A percentile compares a stretch with the other conserved stretches of the same genome.
phyloP scores from a whole-genome alignment of 1,140 invertebrate species.

The Drosophila sproati region DNA sequence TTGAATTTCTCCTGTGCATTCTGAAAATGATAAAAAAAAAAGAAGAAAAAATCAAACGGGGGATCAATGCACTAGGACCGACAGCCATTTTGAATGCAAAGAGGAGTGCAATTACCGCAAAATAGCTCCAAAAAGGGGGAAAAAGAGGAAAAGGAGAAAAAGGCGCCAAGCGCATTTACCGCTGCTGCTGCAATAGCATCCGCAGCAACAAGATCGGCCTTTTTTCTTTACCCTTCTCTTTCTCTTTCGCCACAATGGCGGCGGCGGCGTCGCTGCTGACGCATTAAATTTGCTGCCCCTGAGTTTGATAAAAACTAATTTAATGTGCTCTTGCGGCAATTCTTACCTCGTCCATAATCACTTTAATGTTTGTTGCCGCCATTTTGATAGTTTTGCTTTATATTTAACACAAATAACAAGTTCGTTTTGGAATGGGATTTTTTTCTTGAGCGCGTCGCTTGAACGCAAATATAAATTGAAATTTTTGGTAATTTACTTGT shows the following conservation, averaged over 20 bases:
- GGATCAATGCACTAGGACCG: constrained; percentile 13
- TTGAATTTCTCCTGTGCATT: constrained; percentile 72
- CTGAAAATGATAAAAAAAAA: constrained; percentile 31
- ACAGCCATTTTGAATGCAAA: constrained; percentile 61
- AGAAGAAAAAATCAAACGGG: neutral
- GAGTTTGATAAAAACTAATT: neutral
- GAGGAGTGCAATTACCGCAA: constrained; percentile 42
- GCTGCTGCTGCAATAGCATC: constrained; percentile 11
- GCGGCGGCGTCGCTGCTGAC: constrained; percentile 31
- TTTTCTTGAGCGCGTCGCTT: constrained; percentile 34
- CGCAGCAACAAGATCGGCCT: constrained; percentile 57
- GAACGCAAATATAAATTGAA: constrained; percentile 21
- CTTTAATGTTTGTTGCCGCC: constrained; percentile 64
- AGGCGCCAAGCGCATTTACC: constrained; percentile 59
- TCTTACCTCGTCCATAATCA: constrained; percentile 73
- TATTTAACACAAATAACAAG: constrained; percentile 28
- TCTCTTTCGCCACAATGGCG: constrained; percentile 63
- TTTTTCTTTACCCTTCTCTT: constrained; percentile 46
- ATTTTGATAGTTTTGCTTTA: constrained; percentile 48
- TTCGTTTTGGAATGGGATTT: constrained; percentile 2
- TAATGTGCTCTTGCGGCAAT: neutral
- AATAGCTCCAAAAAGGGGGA: neutral
- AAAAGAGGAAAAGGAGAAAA: constrained; percentile 25
- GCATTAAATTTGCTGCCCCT: constrained; percentile 5
- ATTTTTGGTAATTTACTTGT: constrained; percentile 17